A percentile compares a stretch with the other conserved stretches of the same genome.
Conservation (phyloP, 2,113 vertebrate genomes). For the Thamnophis sirtalis region DNA sequence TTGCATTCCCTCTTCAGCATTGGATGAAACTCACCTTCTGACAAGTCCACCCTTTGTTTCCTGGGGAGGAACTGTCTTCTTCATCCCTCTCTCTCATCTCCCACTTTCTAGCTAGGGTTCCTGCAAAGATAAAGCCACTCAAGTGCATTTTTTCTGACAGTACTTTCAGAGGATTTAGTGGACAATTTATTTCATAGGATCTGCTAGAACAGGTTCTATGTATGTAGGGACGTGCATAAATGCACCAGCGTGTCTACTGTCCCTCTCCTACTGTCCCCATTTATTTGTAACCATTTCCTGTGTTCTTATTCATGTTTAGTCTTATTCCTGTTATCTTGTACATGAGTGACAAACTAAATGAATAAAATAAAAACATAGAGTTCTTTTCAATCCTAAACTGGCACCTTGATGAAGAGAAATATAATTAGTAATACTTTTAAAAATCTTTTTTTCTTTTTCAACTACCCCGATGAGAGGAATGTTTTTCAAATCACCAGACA, state of each 20-base stretch:
- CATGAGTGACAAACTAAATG: no score
- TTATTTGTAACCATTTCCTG: no score
- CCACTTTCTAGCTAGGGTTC: neutral
- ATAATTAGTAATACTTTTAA: neutral
- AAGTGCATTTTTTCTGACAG: neutral
- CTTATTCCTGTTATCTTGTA: no score
- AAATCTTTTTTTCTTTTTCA: neutral
- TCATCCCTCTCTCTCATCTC: neutral
- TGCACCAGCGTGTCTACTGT: no score
- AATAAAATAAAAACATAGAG: neutral
- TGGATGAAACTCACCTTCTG: neutral
- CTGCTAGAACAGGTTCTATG: neutral
- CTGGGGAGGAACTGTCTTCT: neutral
- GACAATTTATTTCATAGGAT: neutral
- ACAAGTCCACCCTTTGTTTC: no score
- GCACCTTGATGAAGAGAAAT: neutral
- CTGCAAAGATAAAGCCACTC: neutral
- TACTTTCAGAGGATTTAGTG: neutral
- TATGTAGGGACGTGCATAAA: no score
- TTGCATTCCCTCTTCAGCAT: neutral
- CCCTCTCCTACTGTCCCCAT: no score
- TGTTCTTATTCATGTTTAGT: no score
- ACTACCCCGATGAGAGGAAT: neutral
- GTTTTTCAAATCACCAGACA: neutral
- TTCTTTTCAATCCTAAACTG: neutral